phyloP scores from a whole-genome alignment of 2,888 invertebrate species.

The Mesoligia furuncula region DNA sequence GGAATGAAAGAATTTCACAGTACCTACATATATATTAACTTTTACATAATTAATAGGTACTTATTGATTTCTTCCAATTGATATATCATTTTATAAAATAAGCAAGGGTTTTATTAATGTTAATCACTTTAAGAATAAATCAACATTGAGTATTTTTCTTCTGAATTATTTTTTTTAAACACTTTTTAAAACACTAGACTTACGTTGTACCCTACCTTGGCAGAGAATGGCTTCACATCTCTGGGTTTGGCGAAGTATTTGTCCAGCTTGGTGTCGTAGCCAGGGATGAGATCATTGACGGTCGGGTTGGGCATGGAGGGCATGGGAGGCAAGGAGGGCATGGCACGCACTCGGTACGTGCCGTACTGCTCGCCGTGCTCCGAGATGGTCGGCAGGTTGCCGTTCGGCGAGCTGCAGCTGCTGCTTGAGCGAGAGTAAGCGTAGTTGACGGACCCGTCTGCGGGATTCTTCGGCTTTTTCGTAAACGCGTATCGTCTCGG shows the following conservation, averaged over 20 bases:
- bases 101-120: constrained; percentile 14
- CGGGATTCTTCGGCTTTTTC: constrained; percentile 85
- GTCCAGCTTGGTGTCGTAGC: constrained; percentile 84
- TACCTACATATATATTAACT: constrained; percentile 62
- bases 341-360: constrained; percentile 79
- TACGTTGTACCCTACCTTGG: constrained; percentile 83
- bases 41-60: constrained; percentile 52
- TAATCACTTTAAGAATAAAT: constrained; percentile 8
- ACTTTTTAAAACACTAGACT: constrained; percentile 58
- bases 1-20: constrained; percentile 58
- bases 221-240: constrained; percentile 79
- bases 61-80: constrained; percentile 35
- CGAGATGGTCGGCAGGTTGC: constrained; percentile 86
- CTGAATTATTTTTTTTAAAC: neutral
- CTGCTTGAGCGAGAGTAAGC: constrained; percentile 86
- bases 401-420: constrained; percentile 86
- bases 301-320: constrained; percentile 72
- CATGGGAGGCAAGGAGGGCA: constrained; percentile 73
- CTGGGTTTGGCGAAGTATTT: constrained; percentile 86
- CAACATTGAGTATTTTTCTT: neutral
- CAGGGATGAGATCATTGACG: constrained; percentile 73
- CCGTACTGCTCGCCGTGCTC: constrained; percentile 86
- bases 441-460: constrained; percentile 86
- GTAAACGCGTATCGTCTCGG: constrained; percentile 83
- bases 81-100: constrained; percentile 36